Evolutionary conservation across 2,888 invertebrate genomes (phyloP).

Genomic region (Drosophila fungiperda): DNA sequence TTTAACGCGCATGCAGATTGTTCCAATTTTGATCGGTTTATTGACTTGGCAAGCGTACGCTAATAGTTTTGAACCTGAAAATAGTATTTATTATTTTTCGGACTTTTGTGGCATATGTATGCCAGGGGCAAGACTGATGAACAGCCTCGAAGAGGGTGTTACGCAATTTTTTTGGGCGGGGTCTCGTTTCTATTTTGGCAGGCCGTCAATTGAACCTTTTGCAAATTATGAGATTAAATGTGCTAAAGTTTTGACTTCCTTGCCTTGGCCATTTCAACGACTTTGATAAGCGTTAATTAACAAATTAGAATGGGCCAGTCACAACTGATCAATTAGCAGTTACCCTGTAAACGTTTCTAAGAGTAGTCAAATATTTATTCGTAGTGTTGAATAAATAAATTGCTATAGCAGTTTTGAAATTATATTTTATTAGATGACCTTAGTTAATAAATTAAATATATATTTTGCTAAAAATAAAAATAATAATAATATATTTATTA

Average conservation of each 20-base stretch:
- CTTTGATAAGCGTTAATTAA: slow-evolving; percentile 51
- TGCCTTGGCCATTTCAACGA: slow-evolving; percentile 53
- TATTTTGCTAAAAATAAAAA: neutral
- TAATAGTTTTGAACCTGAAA: slow-evolving; percentile 75
- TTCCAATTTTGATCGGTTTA: slow-evolving; percentile 78
- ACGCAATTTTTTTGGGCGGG: slow-evolving; percentile 29
- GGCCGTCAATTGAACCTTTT: slow-evolving; percentile 44
- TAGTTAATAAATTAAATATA: neutral
- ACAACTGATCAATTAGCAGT: slow-evolving; percentile 14
- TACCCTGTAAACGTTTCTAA: slow-evolving; percentile 12
- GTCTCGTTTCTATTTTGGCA: slow-evolving; percentile 38
- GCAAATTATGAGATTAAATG: slow-evolving; percentile 45
- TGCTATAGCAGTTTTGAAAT: neutral
- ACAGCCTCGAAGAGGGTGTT: slow-evolving; percentile 7
- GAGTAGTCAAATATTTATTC: neutral
- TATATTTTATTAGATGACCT: neutral
- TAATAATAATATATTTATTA: neutral
- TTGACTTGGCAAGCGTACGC: slow-evolving; percentile 66
- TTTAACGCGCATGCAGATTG: slow-evolving; percentile 56
- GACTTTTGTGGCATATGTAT: slow-evolving; percentile 38
- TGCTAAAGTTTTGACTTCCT: slow-evolving; percentile 42
- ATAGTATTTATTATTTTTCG: slow-evolving; percentile 5
- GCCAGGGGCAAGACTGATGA: slow-evolving; percentile 67
- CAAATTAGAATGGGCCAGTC: neutral
- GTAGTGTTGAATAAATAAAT: neutral